phyloP scores from a whole-genome alignment of 2,113 vertebrate species.

The Rhinichthys klamathensis region DNA sequence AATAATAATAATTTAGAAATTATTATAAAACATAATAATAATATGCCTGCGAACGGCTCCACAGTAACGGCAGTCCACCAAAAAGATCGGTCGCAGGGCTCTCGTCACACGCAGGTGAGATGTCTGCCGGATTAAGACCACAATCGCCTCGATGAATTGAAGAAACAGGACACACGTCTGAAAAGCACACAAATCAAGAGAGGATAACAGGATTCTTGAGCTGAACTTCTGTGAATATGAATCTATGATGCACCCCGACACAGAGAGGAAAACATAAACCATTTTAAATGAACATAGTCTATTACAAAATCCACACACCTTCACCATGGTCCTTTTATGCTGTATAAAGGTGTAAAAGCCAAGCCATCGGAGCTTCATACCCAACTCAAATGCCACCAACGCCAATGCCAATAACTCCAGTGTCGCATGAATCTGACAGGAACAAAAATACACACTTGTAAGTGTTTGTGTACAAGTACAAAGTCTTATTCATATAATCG shows the following conservation, averaged over 20 bases:
- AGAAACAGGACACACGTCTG: constrained; percentile 90
- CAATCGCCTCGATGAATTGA: constrained; percentile 94
- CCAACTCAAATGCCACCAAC: constrained; percentile 94
- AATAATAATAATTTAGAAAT: not conserved
- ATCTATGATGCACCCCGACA: no score
- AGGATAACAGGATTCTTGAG: not conserved
- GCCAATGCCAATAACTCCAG: constrained; percentile 90
- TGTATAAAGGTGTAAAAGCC: constrained; percentile 92
- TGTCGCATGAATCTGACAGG: constrained; percentile 88
- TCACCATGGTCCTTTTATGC: constrained; percentile 98
- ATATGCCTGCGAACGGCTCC: constrained; percentile 90
- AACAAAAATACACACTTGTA: not conserved
- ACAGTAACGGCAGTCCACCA: constrained; percentile 97
- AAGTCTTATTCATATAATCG: not conserved
- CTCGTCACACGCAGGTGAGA: constrained; percentile 93
- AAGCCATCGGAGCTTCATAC: constrained; percentile 96
- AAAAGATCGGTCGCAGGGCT: constrained; percentile 94
- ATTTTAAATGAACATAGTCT: not conserved
- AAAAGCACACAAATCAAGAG: not conserved
- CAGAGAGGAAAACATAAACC: not conserved
- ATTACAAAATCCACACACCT: constrained; percentile 73
- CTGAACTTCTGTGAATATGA: not conserved
- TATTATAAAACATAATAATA: not conserved
- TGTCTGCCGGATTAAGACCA: constrained; percentile 93
- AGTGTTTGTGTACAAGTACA: not conserved